Evolutionary conservation across 2,888 invertebrate genomes (phyloP), one percentile per base, ranked within the genome.

Genomic region (Xestia xanthographa): DNA sequence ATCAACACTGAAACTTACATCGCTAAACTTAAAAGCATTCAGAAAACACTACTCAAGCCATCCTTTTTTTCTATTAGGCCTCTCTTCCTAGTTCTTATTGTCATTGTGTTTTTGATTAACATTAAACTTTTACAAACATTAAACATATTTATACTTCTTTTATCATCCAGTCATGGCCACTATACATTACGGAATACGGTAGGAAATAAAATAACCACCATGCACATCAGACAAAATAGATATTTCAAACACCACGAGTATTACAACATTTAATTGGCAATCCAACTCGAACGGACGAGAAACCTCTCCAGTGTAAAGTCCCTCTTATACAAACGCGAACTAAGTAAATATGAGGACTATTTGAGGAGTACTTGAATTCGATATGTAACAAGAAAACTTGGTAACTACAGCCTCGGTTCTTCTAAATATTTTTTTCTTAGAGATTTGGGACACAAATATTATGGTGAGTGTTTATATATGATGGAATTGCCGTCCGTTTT

Each of bases 311-410:
- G 20, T 79, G 45, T 73, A 48, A 43, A 48, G 34, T 34, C 62
- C 38, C 62, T 56, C 22, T 79, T 43, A 58, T 20, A n/a, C 56
- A 65, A 74, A 34, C 63, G 43, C 43, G 48, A 65, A 80, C 56
- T 65, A 29, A 74, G 74, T 74, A 68, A 68, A 80, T 58, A 74
- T 50, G 74, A 50, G 65, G 26, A 68, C 56, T 80, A 80, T 80
- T 79, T 79, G 73, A 78, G 38, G 5, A 72, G 53, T 56, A 53
- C 78, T 79, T 65, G 58, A 79, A 68, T 74, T 67, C 63, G 29
- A 74, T 75, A 58, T 34, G 26, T 80, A 80, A 80, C 79, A 79
- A 79, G 79, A 79, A 80, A 80, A 79, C 22, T 80, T 68, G 8
- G 63, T 50, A 74, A 80, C 67, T 65, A 34, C 41, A n/a, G 20